These are phyloP conservation scores for Zaprionus inermis DNA, from an alignment of 1,140 invertebrate species.

Conservation along the genomic window DNA sequence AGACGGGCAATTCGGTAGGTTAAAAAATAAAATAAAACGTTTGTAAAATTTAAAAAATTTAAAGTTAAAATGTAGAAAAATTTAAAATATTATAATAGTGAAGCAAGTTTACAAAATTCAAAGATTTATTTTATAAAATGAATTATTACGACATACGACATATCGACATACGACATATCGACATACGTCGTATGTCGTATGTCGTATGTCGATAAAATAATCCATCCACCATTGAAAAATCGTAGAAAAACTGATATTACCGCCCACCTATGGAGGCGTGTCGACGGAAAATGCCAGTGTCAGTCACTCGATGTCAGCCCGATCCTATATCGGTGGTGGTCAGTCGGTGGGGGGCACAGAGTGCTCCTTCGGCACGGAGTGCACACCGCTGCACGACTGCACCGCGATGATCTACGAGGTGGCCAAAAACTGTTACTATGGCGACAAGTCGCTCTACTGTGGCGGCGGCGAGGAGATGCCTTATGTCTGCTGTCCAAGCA, in stretches of 20 bases:
- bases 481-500: conserved; percentile 82
- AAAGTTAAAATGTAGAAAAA: not conserved
- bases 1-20: conserved; percentile 66
- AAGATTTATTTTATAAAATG: not conserved
- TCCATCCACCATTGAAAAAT: not conserved
- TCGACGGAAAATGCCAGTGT: conserved; percentile 30
- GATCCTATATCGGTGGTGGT: conserved; percentile 56
- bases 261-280: conserved; percentile 20
- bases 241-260: conserved; percentile 61
- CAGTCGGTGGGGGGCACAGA: conserved; percentile 31
- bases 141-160: no score
- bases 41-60: not conserved
- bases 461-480: conserved; percentile 79
- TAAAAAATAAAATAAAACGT: not conserved
- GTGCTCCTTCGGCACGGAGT: conserved; percentile 78
- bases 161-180: no score
- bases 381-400: conserved; percentile 80
- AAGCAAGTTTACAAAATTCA: no score
- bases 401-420: conserved; percentile 79
- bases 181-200: no score
- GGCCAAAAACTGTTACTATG: conserved; percentile 79
- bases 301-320: conserved; percentile 56
- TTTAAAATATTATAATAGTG: no score
- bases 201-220: no score
- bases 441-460: conserved; percentile 82